Base-by-base conservation (phyloP, 2,113 vertebrate species). In the Stegostoma tigrinum region DNA sequence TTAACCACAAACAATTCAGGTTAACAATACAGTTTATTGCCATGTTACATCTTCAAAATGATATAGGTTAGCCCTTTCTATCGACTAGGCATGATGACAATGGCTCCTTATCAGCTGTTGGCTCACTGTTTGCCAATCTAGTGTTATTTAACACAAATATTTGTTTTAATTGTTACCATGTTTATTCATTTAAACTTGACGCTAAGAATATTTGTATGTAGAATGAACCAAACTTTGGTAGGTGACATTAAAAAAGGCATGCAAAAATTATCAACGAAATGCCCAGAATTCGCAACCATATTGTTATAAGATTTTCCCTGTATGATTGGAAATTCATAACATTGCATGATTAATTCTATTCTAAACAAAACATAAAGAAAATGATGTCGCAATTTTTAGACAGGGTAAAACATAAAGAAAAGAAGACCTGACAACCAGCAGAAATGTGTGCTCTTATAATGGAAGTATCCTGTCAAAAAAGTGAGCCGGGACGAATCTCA, bases 91-190 rank as follows among this genome's bases (percentile, higher is more conserved):
- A 52, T 95, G 93, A 72, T 95, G 67, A 42, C 45, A 72, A 72
- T 42, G 23, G 23, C 17, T 94, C 93, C 42, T 95, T 24, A 23
- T 94, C 34, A 48, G 93, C 93, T 72, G 93, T 95, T 42, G 72
- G 10, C 93, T 95, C 42, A 95, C 42, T 48, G 42, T 45, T 68
- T 95, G 93, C 24, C 67, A 95, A 95, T 89, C 67, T 95, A 70
- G 45, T 45, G 42, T 45, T 70, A 95, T 30, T 30, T 66, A 91
- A 66, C 72, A 95, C 48, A 72, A 70, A 95, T 95, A 61, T 42
- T 34, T 42, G 38, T 94, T 94, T 70, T 94, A 68, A 94, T 68
- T 42, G 21, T 45, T 89, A 45, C 55, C 48, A n/a, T 38, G 12
- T 64, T 2, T 94, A n/a, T 67, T 24, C 64, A 42, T 42, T 95